Evolutionary conservation across 2,113 vertebrate genomes (phyloP).

Genomic region (Sclerurus mexicanus): DNA sequence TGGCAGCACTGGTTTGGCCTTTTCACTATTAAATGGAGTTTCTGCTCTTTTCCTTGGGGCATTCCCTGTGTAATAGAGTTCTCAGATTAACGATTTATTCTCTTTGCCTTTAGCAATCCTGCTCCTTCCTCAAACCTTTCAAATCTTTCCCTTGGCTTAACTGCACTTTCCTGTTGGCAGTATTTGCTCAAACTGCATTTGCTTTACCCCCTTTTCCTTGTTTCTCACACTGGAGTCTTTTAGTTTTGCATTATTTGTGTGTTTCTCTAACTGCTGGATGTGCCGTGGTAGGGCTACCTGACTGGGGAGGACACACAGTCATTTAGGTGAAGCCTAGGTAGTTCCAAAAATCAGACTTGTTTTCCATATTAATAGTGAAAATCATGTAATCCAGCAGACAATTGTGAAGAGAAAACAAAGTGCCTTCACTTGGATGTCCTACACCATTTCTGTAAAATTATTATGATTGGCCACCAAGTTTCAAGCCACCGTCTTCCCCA

Average conservation of each 20-base stretch:
- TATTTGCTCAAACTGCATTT: neutral
- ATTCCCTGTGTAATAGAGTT: neutral
- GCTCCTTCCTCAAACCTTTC: neutral
- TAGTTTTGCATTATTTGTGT: neutral
- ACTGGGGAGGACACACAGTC: neutral
- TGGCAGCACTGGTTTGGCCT: neutral
- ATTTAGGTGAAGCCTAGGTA: neutral
- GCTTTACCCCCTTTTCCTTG: neutral
- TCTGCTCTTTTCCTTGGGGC: constrained; percentile 1
- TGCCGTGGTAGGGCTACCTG: neutral
- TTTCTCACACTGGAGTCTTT: neutral
- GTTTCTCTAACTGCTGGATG: neutral
- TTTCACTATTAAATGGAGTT: constrained; percentile 16
- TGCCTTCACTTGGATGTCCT: neutral
- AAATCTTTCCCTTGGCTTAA: neutral
- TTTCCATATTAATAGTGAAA: neutral
- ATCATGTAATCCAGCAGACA: neutral
- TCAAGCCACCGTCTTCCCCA: neutral
- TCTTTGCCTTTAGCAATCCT: neutral
- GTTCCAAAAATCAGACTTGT: neutral
- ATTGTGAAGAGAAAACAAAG: neutral
- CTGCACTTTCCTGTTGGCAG: neutral
- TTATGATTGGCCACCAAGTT: fast-evolving
- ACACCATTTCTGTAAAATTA: neutral
- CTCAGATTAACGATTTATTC: neutral